Evolutionary conservation across 2,888 invertebrate genomes (phyloP).

Genomic region (Pterostichus madidus): DNA sequence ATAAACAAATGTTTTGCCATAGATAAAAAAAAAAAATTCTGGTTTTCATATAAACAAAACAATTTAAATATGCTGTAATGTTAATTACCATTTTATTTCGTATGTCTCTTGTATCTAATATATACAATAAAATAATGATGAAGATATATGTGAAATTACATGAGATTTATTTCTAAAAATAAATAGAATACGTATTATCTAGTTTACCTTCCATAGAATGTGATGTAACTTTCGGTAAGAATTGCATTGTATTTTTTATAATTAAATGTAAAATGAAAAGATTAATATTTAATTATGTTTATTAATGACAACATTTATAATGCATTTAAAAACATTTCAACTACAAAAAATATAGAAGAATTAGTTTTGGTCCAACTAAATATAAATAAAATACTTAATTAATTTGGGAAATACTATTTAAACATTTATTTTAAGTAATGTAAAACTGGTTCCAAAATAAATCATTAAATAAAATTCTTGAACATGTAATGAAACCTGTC

Average conservation of each 20-base stretch:
- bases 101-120: not conserved
- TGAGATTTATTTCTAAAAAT: constrained; percentile 54
- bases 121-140: constrained; percentile 49
- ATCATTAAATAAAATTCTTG: constrained; percentile 6
- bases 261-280: constrained; percentile 23
- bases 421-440: not conserved
- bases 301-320: constrained; percentile 29
- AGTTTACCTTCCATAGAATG: constrained; percentile 60
- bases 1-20: no score
- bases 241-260: constrained; percentile 64
- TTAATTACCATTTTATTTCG: not conserved
- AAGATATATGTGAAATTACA: constrained; percentile 61
- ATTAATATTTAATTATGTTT: constrained; percentile 48
- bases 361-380: not conserved
- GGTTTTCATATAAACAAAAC: no score
- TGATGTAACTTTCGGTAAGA: constrained; percentile 62
- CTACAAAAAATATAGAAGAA: not conserved
- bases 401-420: constrained; percentile 6
- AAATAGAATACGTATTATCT: constrained; percentile 51
- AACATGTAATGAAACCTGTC: constrained; percentile 36
- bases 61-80: no score
- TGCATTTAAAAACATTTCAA: constrained; percentile 1
- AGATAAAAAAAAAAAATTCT: no score
- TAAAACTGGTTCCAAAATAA: constrained; percentile 22
- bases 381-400: not conserved